A percentile compares a stretch with the other conserved stretches of the same genome.
phyloP scores from a whole-genome alignment of 2,113 vertebrate species.

The Gymnogyps californianus region DNA sequence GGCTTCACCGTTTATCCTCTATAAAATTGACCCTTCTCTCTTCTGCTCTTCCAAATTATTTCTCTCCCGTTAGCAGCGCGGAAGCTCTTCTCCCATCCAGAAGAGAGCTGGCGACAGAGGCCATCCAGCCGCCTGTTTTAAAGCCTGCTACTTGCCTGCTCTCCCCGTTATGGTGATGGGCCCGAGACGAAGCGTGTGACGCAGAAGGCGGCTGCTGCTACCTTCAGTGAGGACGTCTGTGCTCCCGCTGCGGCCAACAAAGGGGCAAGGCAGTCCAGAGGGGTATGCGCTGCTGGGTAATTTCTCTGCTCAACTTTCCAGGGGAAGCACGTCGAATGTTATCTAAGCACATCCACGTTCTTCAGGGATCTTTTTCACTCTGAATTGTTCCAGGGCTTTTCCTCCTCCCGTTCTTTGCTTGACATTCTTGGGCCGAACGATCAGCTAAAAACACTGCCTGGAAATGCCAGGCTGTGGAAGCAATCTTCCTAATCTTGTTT shows the following conservation, averaged over 20 bases:
- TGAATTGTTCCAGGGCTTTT: background rate
- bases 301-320: background rate
- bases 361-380: background rate
- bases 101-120: background rate
- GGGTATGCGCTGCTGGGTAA: fast-evolving
- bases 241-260: background rate
- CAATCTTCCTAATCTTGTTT: background rate
- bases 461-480: background rate
- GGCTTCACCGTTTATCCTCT: background rate
- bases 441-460: background rate
- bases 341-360: background rate
- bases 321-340: background rate
- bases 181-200: fast-evolving
- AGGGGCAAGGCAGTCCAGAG: background rate
- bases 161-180: fast-evolving
- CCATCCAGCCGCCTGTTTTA: background rate
- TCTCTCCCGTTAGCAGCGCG: background rate
- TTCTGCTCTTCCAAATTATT: background rate
- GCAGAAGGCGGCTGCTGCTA: background rate
- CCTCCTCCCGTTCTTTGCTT: background rate
- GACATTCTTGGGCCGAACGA: background rate
- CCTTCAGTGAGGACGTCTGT: background rate
- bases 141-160: background rate
- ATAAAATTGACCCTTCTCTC: background rate
- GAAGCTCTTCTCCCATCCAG: background rate